Evolutionary conservation across 2,797 vertebrate species (phyloP), one percentile per base, ranked within the genome.

Genomic region (Taeniopygia guttata): DNA sequence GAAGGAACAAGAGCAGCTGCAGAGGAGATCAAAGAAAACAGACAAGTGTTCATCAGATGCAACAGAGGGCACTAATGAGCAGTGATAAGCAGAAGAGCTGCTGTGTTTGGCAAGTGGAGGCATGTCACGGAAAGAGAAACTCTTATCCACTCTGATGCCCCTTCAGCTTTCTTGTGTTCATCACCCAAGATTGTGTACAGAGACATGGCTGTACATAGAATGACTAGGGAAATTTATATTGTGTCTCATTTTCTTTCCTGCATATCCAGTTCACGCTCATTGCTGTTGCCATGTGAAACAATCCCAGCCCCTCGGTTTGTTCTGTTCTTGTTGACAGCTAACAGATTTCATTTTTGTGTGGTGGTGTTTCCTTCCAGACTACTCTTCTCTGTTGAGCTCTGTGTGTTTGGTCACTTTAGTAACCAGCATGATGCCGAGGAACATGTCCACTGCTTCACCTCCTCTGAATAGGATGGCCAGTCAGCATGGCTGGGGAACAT

Each of bases 1-100:
- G 95, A 98, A 97, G 95, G 98, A 99, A 69, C 97, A 98, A 82
- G 98, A 99, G 90, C 98, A 98, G 68, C 97, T 98, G 95, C 98
- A 98, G 96, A 98, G 98, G 93, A 98, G 98, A 89, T 96, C 84
- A 4, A 95, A 77, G 94, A 98, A 98, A 94, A 86, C 93, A 38
- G 98, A 98, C 76, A 98, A 97, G 90, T 68, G 85, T 66, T 92
- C 94, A 0, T 95, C 97, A 30, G 94, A 97, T 16, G 79, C 96
- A 30, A 69, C 94, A 67, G 98, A 98, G 87, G 98, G 97, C 40
- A 84, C 96, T 21, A 94, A 97, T 16, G 98, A 99, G 97, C 98
- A 98, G 96, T 97, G 78, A 86, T 49, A 18, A 75, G 60, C 49
- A 56, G 80, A 48, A 78, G 34, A 43, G 56, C 87, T 72, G 55